Base-by-base conservation (phyloP, 53 echinoderm and acorn worm genomes). In the Holothuria scabra region DNA sequence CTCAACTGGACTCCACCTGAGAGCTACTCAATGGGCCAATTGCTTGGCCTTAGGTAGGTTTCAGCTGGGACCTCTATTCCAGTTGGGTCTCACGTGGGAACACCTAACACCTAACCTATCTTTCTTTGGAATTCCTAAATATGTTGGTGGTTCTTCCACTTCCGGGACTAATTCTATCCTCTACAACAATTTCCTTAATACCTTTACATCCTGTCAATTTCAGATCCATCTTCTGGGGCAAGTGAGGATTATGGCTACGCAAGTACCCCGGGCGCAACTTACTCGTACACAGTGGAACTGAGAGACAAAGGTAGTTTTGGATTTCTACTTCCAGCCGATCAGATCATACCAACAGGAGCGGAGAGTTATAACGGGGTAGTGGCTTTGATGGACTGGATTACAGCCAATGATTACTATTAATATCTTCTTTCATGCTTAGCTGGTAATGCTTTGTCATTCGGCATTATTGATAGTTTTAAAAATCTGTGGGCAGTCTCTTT, bases 171-270 rank as follows among this genome's bases (percentile, higher is more conserved):
- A 57, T 14, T 8, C 6, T 41, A 8, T 8, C 2, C 41, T 0
- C n/a, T 23, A 26, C 61, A 23, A 8, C 26, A 60, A 60, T 26
- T 22, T 60, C 18, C 58, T 7, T 14, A 23, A 60, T 7, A n/a
- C n/a, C n/a, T 60, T 60, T 7, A 7, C 0, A 3, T 20, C 7
- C 5, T 60, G 30, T 33, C 46, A 19, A 38, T 57, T 83, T 4
- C 86, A 95, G 95, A 92, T 63, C 90, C 83, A 72, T 92, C 95
- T 0, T 85, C 95, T 0, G 95, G 95, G 1, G 88, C 90, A 0
- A 92, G 92, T 57, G 85, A 85, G 55, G 95, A 95, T 59, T 95
- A 92, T 88, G 95, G 90, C 4, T 95, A 90, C 86, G 95, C 74
- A 30, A 79, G 86, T 46, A 76, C 76, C 21, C 88, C 88, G 2